phyloP scores from a whole-genome alignment of 2,797 vertebrate species.

The Eupleurogrammus muticus region DNA sequence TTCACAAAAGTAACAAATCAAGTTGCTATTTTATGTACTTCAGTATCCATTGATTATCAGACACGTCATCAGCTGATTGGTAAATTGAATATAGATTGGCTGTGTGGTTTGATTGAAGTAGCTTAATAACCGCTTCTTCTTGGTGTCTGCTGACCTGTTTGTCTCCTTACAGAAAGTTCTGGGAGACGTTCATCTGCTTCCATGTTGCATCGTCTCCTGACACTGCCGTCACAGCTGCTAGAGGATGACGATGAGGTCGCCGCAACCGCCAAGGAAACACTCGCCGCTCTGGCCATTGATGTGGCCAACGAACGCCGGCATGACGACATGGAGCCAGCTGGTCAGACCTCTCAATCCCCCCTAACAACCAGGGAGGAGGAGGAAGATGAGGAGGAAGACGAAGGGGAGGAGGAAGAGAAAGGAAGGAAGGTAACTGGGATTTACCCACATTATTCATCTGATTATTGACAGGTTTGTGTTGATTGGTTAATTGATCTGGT shows the following conservation, averaged over 20 bases:
- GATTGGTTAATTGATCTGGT: neutral
- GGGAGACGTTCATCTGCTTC: constrained; percentile 76
- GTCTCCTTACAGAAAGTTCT: constrained; percentile 32
- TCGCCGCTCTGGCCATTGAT: constrained; percentile 27
- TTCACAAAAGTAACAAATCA: too few species aligned
- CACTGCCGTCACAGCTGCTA: constrained; percentile 82
- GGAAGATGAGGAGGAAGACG: constrained; percentile 59
- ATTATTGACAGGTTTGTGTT: neutral
- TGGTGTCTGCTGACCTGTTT: too few species aligned
- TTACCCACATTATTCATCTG: too few species aligned
- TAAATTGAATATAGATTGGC: too few species aligned
- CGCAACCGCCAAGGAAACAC: constrained; percentile 53
- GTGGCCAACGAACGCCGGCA: constrained; percentile 2
- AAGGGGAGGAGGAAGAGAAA: constrained; percentile 66
- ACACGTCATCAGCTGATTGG: too few species aligned
- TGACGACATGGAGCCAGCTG: neutral
- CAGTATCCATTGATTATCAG: too few species aligned
- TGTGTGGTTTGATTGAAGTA: too few species aligned
- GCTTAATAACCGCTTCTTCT: too few species aligned
- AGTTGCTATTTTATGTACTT: too few species aligned
- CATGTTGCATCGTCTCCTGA: constrained; percentile 86
- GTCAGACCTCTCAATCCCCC: constrained; percentile 9
- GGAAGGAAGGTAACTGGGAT: constrained; percentile 67
- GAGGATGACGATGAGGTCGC: constrained; percentile 70
- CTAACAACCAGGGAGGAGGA: constrained; percentile 35